Evolutionary conservation across 2,888 invertebrate species (phyloP).

Genomic region (Lasioglossum figueresi): DNA sequence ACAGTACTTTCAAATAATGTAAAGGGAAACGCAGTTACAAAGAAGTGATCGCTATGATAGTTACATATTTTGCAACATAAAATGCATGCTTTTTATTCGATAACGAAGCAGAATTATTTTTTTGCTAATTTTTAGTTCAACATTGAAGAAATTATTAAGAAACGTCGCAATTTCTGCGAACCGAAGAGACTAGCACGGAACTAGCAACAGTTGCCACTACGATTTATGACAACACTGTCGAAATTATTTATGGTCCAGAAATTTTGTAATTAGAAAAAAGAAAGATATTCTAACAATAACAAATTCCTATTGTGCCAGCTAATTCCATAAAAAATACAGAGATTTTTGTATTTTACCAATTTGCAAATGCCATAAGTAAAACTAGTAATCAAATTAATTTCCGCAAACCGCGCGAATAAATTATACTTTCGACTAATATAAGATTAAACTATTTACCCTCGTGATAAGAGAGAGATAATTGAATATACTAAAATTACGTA

Average conservation of each 20-base stretch:
- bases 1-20: constrained; percentile 19
- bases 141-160: background rate
- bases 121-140: background rate
- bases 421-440: background rate
- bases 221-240: background rate
- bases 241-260: background rate
- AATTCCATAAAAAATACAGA: background rate
- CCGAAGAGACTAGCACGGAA: background rate
- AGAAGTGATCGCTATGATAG: background rate
- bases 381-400: background rate
- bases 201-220: background rate
- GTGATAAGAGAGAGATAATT: background rate
- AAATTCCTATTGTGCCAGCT: background rate
- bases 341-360: background rate
- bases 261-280: background rate
- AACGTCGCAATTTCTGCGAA: background rate
- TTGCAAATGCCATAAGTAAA: background rate
- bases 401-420: background rate
- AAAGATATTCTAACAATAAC: background rate
- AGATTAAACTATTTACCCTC: background rate
- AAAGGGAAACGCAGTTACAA: constrained; percentile 7
- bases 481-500: background rate
- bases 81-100: background rate
- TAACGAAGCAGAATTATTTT: background rate
- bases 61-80: background rate